Conservation (phyloP, 1,140 invertebrate species). For the Drosophila orosa region DNA sequence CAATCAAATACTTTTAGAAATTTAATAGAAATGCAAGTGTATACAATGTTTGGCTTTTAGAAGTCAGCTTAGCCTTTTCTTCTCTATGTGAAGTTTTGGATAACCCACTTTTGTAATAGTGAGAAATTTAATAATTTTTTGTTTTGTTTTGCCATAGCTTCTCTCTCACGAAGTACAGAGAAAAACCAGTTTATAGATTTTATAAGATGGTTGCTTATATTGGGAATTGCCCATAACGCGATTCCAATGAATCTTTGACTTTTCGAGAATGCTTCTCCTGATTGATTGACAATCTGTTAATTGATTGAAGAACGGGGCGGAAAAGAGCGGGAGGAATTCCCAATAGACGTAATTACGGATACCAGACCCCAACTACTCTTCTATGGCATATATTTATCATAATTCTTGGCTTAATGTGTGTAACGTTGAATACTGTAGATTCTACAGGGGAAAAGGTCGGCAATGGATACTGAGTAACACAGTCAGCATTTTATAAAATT, state of each 20-base stretch:
- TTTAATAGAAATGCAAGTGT: background rate
- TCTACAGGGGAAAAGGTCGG: background rate
- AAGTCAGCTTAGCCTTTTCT: background rate
- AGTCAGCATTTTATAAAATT: too few relatives aligned
- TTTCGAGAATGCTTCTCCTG: constrained; percentile 29
- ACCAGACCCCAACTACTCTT: background rate
- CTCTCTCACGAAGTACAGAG: constrained; percentile 17
- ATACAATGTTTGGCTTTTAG: background rate
- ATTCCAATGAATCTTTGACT: constrained; percentile 39
- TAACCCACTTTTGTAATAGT: constrained; percentile 39
- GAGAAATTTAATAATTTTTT: constrained; percentile 18
- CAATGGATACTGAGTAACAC: background rate
- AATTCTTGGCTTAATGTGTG: background rate
- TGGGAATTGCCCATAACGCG: constrained; percentile 27
- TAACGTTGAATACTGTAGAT: background rate
- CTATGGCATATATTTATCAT: background rate
- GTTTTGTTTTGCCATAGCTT: constrained; percentile 9
- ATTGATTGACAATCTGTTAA: constrained; percentile 43
- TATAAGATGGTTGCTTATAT: constrained; percentile 13
- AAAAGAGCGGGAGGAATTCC: constrained; percentile 2
- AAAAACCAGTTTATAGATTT: constrained; percentile 31
- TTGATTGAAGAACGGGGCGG: constrained; percentile 17
- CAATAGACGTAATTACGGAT: constrained; percentile 18
- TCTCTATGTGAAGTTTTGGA: constrained; percentile 16
- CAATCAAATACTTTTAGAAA: too few relatives aligned